phyloP scores from a whole-genome alignment of 2,797 vertebrate genomes.

The Echiichthys vipera region DNA sequence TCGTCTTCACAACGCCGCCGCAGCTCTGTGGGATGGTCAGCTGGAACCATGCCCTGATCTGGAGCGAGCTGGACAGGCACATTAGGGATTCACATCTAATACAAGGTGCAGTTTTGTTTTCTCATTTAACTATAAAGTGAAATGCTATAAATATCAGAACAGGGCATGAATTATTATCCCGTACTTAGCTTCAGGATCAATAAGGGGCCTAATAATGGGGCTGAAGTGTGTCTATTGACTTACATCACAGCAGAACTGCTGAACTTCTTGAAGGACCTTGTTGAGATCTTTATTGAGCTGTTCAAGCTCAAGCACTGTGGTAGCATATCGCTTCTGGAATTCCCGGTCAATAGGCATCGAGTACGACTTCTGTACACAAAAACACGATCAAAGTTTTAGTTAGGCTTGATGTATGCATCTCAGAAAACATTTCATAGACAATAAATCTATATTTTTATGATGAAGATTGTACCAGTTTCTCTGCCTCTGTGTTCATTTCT shows the following conservation, averaged over 20 bases:
- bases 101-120: background rate
- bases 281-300: slow-evolving; percentile 98
- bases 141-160: background rate
- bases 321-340: slow-evolving; percentile 96
- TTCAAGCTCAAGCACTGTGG: slow-evolving; percentile 95
- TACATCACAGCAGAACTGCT: slow-evolving; percentile 97
- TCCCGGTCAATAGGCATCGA: slow-evolving; percentile 93
- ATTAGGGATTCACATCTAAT: background rate
- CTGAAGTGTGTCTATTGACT: background rate
- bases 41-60: slow-evolving; percentile 95
- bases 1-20: slow-evolving; percentile 93
- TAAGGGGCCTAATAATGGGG: background rate
- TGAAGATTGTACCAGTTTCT: slow-evolving; percentile 91
- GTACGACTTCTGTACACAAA: slow-evolving; percentile 92
- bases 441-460: background rate
- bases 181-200: background rate
- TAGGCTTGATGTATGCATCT: background rate
- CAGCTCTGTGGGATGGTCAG: slow-evolving; percentile 94
- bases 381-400: slow-evolving; percentile 7
- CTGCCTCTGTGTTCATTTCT: slow-evolving; percentile 99
- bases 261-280: slow-evolving; percentile 97
- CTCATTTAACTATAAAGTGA: background rate
- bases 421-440: background rate
- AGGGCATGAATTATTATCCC: background rate
- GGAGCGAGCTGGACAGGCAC: slow-evolving; percentile 89